Base-by-base conservation (phyloP, 2,113 vertebrate species). In the Pandion haliaetus region DNA sequence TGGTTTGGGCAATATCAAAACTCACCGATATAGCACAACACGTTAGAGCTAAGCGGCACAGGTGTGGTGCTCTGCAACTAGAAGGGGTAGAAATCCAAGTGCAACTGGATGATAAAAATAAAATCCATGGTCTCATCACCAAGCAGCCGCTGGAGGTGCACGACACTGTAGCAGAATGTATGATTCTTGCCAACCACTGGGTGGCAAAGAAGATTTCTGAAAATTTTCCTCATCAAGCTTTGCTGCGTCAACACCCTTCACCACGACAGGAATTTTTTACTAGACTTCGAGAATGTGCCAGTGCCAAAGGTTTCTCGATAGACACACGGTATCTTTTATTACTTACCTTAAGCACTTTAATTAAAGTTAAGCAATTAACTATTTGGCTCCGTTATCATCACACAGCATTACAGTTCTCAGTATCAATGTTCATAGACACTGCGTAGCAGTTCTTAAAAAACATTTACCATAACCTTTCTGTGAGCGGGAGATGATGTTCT, bases 151-250 rank as follows among this genome's bases (percentile, higher is more conserved):
- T 99, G 94, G 99, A 99, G 95, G 99, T 99, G 72, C 99, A 99
- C 0, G 99, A 99, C 98, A 99, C 99, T 0, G 99, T 99, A 73
- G 99, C 99, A 0, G 99, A 99, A 78, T 99, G 99, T 92, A 99
- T 99, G 99, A 99, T 99, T 89, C 98, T 99, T 32, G 99, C 99
- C 96, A 99, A 99, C 98, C 99, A 99, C 98, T 99, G 99, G 99
- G 99, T 99, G 92, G 99, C 99, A 21, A 98, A 98, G 93, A 99
- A 99, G 97, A 99, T 99, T 93, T 98, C 98, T 74, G 98, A 99
- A 95, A 66, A 52, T 31, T 99, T 99, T 92, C 99, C 99, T 14
- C 98, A 98, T 7, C 99, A 99, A 71, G 99, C 99, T 17, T 95
- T 99, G 95, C 95, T 99, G 77, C 98, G 99, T 36, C 98, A 97